Evolutionary conservation across 2,113 vertebrate species (phyloP).

Genomic region (Cacatua alba): DNA sequence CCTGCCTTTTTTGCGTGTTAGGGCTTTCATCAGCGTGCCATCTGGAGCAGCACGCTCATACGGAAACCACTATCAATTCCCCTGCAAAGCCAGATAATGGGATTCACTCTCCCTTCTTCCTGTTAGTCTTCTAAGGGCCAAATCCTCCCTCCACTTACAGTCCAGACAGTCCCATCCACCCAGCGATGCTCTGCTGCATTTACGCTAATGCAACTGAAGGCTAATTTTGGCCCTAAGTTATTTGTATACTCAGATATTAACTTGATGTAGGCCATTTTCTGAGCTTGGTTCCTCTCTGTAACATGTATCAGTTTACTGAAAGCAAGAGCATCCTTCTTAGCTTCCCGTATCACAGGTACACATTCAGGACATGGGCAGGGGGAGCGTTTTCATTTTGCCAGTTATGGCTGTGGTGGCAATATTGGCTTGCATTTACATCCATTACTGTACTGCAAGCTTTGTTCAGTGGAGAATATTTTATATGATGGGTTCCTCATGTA

Average conservation of each 20-base stretch:
- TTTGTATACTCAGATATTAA: slow-evolving; percentile 12
- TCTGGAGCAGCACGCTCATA: not conserved
- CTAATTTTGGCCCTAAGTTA: slow-evolving; percentile 28
- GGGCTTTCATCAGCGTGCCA: not conserved
- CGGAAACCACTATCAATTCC: not conserved
- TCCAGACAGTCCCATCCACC: not conserved
- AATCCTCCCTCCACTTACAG: not conserved
- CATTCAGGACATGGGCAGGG: not conserved
- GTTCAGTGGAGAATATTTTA: not conserved
- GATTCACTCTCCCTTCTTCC: not conserved
- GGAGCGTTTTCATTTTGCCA: not conserved
- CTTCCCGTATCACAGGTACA: not conserved
- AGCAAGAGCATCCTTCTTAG: not conserved
- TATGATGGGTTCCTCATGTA: not conserved
- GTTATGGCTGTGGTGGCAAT: not conserved
- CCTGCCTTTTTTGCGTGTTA: not conserved
- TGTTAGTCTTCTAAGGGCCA: not conserved
- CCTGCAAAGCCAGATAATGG: slow-evolving; percentile 16
- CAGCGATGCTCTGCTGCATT: not conserved
- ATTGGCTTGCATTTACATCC: slow-evolving; percentile 37
- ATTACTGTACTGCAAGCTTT: not conserved
- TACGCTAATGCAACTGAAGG: slow-evolving; percentile 29
- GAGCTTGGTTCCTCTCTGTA: not conserved
- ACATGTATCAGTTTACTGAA: slow-evolving; percentile 24
- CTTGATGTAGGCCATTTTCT: slow-evolving; percentile 56